Evolutionary conservation across 2,797 vertebrate genomes (phyloP).

Genomic region (Lithobates sylvaticus): DNA sequence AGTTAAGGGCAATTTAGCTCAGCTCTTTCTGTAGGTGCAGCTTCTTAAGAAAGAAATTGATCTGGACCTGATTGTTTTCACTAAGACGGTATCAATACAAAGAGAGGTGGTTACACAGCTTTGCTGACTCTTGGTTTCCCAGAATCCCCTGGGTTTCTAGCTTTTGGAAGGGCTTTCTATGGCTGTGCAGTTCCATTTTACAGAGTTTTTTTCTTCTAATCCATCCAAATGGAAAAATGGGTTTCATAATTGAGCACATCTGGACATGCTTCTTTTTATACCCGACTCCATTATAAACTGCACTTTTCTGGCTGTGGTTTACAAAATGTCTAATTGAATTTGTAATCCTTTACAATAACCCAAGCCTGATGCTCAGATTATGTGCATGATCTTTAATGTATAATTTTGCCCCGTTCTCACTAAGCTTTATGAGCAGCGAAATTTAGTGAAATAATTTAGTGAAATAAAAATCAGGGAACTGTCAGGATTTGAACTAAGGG

Average conservation of each 20-base stretch:
- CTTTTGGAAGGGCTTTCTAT: slow-evolving; percentile 9
- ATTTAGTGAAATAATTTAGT: no score
- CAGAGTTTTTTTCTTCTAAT: slow-evolving; percentile 23
- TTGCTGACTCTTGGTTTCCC: slow-evolving; percentile 29
- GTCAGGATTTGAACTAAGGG: no score
- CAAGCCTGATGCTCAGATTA: not conserved
- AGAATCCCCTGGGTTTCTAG: slow-evolving; percentile 14
- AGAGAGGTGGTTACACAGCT: not conserved
- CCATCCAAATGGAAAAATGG: slow-evolving; percentile 40
- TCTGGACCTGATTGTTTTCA: slow-evolving; percentile 38
- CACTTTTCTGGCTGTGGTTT: slow-evolving; percentile 9
- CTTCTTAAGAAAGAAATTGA: slow-evolving; percentile 38
- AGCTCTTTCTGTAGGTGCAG: slow-evolving; percentile 29
- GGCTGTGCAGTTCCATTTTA: slow-evolving; percentile 31
- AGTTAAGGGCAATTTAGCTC: slow-evolving; percentile 52
- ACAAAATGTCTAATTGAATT: slow-evolving; percentile 25
- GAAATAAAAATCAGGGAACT: no score
- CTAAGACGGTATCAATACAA: slow-evolving; percentile 22
- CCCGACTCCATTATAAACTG: not conserved
- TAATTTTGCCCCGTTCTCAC: no score
- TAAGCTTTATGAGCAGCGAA: no score
- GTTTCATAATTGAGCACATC: slow-evolving; percentile 33
- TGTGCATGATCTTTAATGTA: not conserved
- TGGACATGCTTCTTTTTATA: slow-evolving; percentile 25
- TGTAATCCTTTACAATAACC: slow-evolving; percentile 16